Base-by-base conservation (phyloP, 2,113 vertebrate genomes). In the Sterrhoptilus dennistouni region DNA sequence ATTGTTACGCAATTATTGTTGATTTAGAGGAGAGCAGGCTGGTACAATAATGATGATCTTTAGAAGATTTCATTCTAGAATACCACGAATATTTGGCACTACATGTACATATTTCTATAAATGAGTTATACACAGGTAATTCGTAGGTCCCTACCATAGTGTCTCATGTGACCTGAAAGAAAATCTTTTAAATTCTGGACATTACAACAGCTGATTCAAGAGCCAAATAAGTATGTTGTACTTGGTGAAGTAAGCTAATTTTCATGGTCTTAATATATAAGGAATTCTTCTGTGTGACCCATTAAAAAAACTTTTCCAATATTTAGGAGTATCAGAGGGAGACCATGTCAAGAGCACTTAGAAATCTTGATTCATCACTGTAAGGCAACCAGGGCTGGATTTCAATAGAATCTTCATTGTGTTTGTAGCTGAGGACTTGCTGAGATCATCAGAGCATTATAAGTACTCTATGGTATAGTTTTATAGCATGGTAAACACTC, bases 341-440 rank as follows among this genome's bases (percentile, higher is more conserved):
- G 19, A 70, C 1, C 1, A 3, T 0, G 0, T 87, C 52, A 84
- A 72, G 24, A 68, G n/a, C 22, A 29, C 47, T 54, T 78, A 82
- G 29, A 9, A 25, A 28, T 23, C 23, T 84, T 18, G 1, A 10
- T 63, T 8, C 0, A 1, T 12, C 8, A 21, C 61, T 66, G 22
- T 18, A 47, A 8, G 16, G 29, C 28, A 71, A 82, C 14, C 6
- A 6, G 1, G 17, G 38, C 14, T 56, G 35, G 24, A 75, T 87
- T 87, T 63, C 64, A 68, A 66, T 9, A 75, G 11, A 3, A 33
- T 59, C 35, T 71, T 81, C 24, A 20, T 14, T 35, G 11, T 52
- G 22, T 53, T 89, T 49, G 10, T 22, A 84, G 20, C 21, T 77
- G 68, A 53, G 25, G 42, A 9, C 22, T 80, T 86, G 24, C 3